These are phyloP conservation scores for Corapipo altera DNA, from an alignment of 2,113 vertebrate species.

Conservation along the genomic window DNA sequence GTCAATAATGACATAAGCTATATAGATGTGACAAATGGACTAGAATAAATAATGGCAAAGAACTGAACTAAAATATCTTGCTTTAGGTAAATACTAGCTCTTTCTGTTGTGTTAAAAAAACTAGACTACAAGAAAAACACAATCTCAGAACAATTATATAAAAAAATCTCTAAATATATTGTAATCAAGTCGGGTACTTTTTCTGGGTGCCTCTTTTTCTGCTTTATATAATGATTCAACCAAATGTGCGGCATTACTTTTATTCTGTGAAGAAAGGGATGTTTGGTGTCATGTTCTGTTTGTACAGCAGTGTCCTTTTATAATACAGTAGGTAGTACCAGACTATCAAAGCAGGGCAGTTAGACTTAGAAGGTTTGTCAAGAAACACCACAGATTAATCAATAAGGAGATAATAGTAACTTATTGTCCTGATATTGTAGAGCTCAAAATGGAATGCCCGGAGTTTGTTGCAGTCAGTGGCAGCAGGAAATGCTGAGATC, in stretches of 20 bases:
- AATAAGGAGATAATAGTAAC: background rate
- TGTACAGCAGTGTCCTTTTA: background rate
- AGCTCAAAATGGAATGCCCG: background rate
- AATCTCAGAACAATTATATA: background rate
- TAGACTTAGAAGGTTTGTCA: background rate
- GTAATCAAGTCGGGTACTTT: background rate
- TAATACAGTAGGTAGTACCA: background rate
- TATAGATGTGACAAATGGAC: background rate
- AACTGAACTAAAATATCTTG: slow-evolving; percentile 6
- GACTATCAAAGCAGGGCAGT: background rate
- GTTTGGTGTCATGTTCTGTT: background rate
- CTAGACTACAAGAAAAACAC: background rate
- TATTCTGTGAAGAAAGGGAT: background rate
- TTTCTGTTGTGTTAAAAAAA: background rate
- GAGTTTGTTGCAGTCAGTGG: background rate
- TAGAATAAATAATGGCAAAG: slow-evolving; percentile 10
- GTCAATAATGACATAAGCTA: background rate
- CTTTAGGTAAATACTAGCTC: background rate
- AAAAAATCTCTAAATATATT: background rate
- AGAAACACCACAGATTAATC: background rate
- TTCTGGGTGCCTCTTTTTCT: background rate
- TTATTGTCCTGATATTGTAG: background rate
- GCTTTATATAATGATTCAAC: background rate
- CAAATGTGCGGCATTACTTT: background rate
- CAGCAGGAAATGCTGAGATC: background rate